Evolutionary conservation across 2,113 vertebrate genomes (phyloP).

Genomic region (Panurus biarmicus): DNA sequence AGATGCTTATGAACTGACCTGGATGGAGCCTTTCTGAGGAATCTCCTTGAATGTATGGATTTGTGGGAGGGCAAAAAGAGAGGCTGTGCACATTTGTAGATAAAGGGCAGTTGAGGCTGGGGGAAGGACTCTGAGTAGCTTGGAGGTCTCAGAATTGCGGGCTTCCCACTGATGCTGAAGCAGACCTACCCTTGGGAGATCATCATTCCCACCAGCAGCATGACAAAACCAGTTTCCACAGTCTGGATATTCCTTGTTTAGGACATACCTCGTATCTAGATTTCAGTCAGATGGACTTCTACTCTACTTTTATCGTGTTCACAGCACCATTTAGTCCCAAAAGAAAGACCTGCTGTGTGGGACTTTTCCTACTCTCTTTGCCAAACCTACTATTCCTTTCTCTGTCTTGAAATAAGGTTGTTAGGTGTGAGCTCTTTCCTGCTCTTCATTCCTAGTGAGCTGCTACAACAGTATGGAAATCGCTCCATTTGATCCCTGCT

Average conservation of each 20-base stretch:
- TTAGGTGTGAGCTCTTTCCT: not conserved
- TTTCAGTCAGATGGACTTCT: not conserved
- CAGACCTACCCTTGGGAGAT: not conserved
- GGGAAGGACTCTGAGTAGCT: not conserved
- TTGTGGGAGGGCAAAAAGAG: not conserved
- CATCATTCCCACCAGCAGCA: not conserved
- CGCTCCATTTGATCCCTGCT: not conserved
- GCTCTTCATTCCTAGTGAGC: not conserved
- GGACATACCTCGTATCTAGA: not conserved
- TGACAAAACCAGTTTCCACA: fast-evolving
- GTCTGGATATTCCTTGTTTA: not conserved
- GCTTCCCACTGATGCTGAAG: not conserved
- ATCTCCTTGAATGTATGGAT: not conserved
- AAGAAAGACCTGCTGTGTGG: not conserved
- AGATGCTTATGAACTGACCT: not conserved
- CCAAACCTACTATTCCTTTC: not conserved
- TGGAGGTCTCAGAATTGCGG: fast-evolving
- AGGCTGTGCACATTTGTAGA: not conserved
- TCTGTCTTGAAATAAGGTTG: not conserved
- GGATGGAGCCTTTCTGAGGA: not conserved
- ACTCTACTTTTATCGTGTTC: not conserved
- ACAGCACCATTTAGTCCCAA: not conserved
- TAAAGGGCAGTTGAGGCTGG: not conserved
- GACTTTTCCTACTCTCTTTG: not conserved
- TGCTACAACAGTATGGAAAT: slow-evolving; percentile 12